Evolutionary conservation across 2,797 vertebrate species (phyloP).

Genomic region (Luscinia luscinia): DNA sequence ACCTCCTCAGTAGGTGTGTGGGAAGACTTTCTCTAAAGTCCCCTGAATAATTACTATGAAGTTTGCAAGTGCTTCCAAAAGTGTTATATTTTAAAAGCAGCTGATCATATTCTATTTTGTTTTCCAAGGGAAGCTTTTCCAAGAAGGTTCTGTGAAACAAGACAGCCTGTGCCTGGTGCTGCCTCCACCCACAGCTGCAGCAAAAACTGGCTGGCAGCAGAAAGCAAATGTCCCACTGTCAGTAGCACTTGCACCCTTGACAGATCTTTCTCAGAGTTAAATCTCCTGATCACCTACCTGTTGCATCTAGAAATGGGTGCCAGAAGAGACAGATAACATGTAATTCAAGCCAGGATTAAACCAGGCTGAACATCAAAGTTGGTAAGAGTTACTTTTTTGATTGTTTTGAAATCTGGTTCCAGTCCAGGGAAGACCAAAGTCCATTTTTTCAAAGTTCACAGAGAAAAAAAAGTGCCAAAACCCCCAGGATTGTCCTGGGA

Average conservation of each 20-base stretch:
- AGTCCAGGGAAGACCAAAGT: background rate
- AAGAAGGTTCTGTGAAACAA: background rate
- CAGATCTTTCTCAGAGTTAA: background rate
- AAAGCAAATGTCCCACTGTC: background rate
- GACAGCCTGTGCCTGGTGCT: background rate
- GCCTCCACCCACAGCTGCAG: background rate
- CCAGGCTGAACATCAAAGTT: background rate
- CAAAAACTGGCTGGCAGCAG: background rate
- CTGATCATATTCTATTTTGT: background rate
- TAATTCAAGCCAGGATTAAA: background rate
- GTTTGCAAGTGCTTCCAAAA: background rate
- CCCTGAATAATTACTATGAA: background rate
- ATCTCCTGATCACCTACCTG: background rate
- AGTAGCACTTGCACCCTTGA: background rate
- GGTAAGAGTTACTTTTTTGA: background rate
- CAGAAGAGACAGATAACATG: background rate
- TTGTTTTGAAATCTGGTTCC: background rate
- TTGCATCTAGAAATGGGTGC: background rate
- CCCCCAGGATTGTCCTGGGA: background rate
- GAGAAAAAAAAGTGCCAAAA: background rate
- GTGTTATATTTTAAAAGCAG: background rate
- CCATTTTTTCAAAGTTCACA: background rate
- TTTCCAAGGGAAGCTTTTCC: background rate
- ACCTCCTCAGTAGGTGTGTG: fast-evolving
- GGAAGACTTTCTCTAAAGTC: background rate